Base-by-base conservation (phyloP, 2,888 invertebrate species). In the Phlogophora meticulosa region DNA sequence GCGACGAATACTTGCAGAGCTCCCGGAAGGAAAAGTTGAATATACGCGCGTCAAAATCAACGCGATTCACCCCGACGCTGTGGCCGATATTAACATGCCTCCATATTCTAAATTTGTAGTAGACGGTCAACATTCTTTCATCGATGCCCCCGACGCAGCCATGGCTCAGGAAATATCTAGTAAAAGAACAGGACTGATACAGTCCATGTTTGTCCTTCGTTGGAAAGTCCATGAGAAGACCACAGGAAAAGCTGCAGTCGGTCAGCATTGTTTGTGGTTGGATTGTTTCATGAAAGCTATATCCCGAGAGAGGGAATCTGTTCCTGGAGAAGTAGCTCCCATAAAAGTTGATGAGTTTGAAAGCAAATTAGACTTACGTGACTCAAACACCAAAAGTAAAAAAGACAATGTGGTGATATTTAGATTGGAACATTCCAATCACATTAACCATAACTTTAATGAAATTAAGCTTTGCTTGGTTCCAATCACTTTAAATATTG, bases 201-300 rank as follows among this genome's bases (percentile, higher is more conserved):
- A 91, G 62, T 95, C 96, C 0, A 95, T 95, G 92, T 90, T 96
- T 72, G 87, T 95, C 15, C 83, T 96, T 22, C 87, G 95, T 72
- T 97, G 97, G 97, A 95, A 92, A 82, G 96, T 96, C 0, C 91
- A 94, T 65, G 96, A 97, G 81, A 96, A 94, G 76, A 94, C 92
- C 10, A 96, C 94, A 38, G 96, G 95, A 46, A 94, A 96, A 64
- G 91, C 95, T 7, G 96, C 96, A 11, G 90, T 96, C 56, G 98
- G 98, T 0, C 98, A 98, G 82, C 97, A 97, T 85, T 97, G 97
- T 83, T 89, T 97, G 20, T 96, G 96, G 84, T 87, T 97, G 66
- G 95, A 96, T 68, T 96, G 96, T 80, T 95, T 97, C 68, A 96
- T 96, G 76, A 94, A 95, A 85, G 90, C 94, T 22, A 91, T 96